Evolutionary conservation across 2,113 vertebrate genomes (phyloP), one percentile per base, ranked within the genome.

Genomic region (Lipophrys pholis): DNA sequence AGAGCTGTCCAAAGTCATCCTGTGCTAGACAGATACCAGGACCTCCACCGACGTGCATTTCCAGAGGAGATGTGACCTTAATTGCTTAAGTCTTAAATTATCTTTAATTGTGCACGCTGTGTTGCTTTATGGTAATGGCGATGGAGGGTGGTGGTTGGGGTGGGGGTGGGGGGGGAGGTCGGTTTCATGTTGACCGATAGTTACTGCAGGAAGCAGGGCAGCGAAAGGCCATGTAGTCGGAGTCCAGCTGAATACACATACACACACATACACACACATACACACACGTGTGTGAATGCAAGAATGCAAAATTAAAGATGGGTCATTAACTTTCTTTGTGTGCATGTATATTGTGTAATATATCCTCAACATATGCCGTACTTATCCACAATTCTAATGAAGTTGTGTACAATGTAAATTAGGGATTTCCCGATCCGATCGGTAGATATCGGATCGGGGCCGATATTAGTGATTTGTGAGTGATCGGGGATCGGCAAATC

Each of bases 81-180:
- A 94, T 93, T 94, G 93, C 90, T 91, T 93, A 93, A 93, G 75
- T 94, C 91, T 93, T 92, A 94, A 96, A 95, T 94, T 93, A 93
- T 89, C 87, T 94, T 94, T 95, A 94, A 94, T 94, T 95, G 91
- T 91, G 62, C 83, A 65, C 41, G 59, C 87, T 90, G 83, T 92
- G 93, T 92, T 85, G 81, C 90, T 83, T 90, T 93, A 87, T 88
- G 87, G 90, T 90, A 81, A 84, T 89, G 46, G 82, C 1, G 2
- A 30, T 30, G 21, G 21, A 30, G 21, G 21, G 21, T 30, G 21
- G n/a, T n/a, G 21, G 21, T 2, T 30, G 21, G 21, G 60, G 36
- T 53, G 46, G 12, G 52, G 68, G 52, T 6, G 11, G 16, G 58
- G 59, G 45, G 73, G 30, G 66, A 48, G 56, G 55, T 35, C 1